A percentile compares a stretch with the other conserved stretches of the same genome.
phyloP scores from a whole-genome alignment of 2,113 vertebrate genomes.

The Gymnobelideus leadbeateri region DNA sequence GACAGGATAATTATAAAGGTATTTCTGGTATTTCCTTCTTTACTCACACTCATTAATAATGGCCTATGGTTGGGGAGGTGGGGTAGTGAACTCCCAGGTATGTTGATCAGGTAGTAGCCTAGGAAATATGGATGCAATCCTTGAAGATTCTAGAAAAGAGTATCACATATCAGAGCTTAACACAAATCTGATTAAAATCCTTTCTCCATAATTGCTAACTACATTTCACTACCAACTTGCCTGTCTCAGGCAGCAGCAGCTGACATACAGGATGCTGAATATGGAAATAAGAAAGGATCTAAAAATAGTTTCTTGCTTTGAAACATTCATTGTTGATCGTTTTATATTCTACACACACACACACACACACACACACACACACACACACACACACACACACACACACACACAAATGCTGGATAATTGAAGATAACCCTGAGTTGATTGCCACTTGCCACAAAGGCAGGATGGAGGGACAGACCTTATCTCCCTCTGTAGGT shows the following conservation, averaged over 20 bases:
- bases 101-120: background rate
- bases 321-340: slow-evolving; percentile 8
- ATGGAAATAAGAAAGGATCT: slow-evolving; percentile 1
- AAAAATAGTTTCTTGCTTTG: slow-evolving; percentile 44
- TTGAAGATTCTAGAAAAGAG: background rate
- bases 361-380: background rate
- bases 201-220: background rate
- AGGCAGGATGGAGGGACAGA: background rate
- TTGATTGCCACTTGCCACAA: background rate
- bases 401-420: slow-evolving; percentile 7
- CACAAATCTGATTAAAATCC: background rate
- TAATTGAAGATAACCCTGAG: slow-evolving; percentile 31
- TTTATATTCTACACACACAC: slow-evolving; percentile 49
- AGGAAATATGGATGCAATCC: background rate
- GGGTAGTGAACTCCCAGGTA: background rate
- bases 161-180: background rate
- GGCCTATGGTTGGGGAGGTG: background rate
- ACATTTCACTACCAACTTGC: fast-evolving
- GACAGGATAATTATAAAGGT: background rate
- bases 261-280: slow-evolving; percentile 19
- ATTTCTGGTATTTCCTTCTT: slow-evolving; percentile 3
- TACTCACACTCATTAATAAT: background rate
- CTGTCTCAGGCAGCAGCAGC: background rate
- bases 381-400: background rate
- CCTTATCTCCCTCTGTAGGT: slow-evolving; percentile 4